Evolutionary conservation across 1,140 invertebrate species (phyloP).

Genomic region (Apis mellifera): DNA sequence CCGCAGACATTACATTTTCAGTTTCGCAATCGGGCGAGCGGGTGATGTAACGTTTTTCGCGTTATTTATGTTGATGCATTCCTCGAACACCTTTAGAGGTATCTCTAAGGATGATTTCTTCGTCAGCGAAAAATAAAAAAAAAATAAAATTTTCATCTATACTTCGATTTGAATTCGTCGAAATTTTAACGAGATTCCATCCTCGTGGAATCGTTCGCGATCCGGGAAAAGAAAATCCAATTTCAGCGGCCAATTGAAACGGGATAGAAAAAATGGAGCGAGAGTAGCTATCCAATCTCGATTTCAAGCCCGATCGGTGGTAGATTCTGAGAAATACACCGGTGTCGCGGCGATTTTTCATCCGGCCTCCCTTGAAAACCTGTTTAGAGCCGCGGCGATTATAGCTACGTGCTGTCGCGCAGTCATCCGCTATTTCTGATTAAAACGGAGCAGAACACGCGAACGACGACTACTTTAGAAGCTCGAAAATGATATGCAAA

Average conservation of each 20-base stretch:
- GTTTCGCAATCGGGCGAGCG: no score
- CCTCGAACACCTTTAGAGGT: no score
- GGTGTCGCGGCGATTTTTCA: conserved; percentile 49
- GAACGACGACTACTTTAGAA: no score
- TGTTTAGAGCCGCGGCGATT: conserved; percentile 47
- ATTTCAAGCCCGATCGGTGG: conserved; percentile 63
- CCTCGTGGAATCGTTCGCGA: neutral
- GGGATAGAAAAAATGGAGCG: neutral
- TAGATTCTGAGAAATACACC: conserved; percentile 47
- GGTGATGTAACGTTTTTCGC: no score
- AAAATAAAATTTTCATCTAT: no score
- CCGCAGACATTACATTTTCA: no score
- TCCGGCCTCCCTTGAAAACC: conserved; percentile 39
- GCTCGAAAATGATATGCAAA: neutral
- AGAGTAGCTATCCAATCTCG: conserved; percentile 9
- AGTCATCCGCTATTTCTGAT: conserved; percentile 17
- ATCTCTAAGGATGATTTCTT: no score
- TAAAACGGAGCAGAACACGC: neutral
- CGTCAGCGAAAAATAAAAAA: no score
- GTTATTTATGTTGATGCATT: no score
- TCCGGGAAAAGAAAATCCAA: conserved; percentile 35
- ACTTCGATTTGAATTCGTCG: no score
- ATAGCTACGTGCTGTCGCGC: neutral
- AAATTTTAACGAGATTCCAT: neutral
- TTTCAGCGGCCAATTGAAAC: no score